A percentile compares a stretch with the other conserved stretches of the same genome.
Evolutionary conservation across 2,888 invertebrate species (phyloP).

Genomic region (Nasonovia ribisnigri): DNA sequence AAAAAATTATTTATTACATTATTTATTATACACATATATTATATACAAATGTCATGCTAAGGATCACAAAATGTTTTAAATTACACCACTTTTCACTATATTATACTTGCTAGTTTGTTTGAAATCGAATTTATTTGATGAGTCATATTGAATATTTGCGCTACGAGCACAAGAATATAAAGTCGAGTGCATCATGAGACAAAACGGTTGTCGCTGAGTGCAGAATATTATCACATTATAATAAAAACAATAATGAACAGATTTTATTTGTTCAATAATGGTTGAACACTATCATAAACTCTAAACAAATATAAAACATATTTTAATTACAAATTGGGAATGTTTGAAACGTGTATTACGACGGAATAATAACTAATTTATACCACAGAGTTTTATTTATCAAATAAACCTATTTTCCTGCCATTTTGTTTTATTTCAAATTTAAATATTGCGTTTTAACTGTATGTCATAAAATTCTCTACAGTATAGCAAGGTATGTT

Average conservation of each 20-base stretch:
- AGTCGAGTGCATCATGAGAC: neutral
- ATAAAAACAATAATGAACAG: constrained; percentile 34
- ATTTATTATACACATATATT: neutral
- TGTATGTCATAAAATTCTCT: constrained; percentile 38
- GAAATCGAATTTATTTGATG: neutral
- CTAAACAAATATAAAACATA: constrained; percentile 58
- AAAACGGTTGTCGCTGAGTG: neutral
- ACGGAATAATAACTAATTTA: constrained; percentile 22
- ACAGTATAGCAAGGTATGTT: constrained; percentile 9
- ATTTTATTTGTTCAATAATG: constrained; percentile 37
- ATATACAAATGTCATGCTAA: neutral
- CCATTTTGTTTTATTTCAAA: constrained; percentile 34
- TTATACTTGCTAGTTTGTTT: neutral
- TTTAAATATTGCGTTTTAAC: constrained; percentile 46
- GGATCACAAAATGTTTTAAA: neutral
- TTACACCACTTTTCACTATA: neutral
- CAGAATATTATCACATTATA: neutral
- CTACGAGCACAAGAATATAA: neutral
- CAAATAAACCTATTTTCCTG: constrained; percentile 28
- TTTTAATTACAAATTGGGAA: constrained; percentile 36
- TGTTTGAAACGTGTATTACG: constrained; percentile 21
- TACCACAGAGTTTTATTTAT: constrained; percentile 6
- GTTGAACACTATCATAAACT: neutral
- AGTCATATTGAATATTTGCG: neutral
- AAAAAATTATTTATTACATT: neutral